Evolutionary conservation across 2,113 vertebrate species (phyloP), one percentile per base, ranked within the genome.

Genomic region (Catharus bicknelli): DNA sequence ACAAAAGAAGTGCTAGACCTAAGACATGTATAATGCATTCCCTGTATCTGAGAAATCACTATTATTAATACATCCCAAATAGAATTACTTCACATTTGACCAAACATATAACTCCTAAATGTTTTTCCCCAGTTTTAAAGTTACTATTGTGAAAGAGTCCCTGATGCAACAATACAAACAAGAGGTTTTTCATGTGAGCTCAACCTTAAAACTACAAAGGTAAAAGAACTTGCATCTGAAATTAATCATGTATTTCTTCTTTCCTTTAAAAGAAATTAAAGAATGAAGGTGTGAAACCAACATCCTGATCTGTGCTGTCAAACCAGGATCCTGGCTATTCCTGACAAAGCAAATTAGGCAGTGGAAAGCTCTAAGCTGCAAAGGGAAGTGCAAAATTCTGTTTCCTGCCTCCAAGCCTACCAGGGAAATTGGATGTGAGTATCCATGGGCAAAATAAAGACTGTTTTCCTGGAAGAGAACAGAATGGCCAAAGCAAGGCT

Each of bases 321-420:
- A 81, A 81, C 36, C 0, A 1, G 59, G 42, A 87, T 29, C 55
- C 48, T 57, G 17, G 23, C 42, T 58, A 47, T 34, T 94, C 8
- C 61, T 5, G 1, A 76, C 45, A 62, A 86, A 83, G 43, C 34
- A 62, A 30, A 66, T 40, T 47, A 69, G 23, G 51, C 55, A 83
- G 7, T 13, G 23, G 32, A 21, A 18, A 74, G 23, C 5, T 34
- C 32, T 40, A 25, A 54, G 63, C 1, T 48, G 21, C 77, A 81
- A 58, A 83, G 92, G 16, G 9, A 92, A 81, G 32, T 10, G 13
- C 19, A 77, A 30, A 64, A 74, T 83, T 72, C 88, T 81, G 34
- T 29, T 58, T 58, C 20, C 38, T 53, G 22, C 54, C 67, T 34
- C 23, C 40, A 69, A 40, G 18, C 14, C 18, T 53, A 18, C 1